Base-by-base conservation (phyloP, 2,113 vertebrate species). In the Cricetomys ansorgei region DNA sequence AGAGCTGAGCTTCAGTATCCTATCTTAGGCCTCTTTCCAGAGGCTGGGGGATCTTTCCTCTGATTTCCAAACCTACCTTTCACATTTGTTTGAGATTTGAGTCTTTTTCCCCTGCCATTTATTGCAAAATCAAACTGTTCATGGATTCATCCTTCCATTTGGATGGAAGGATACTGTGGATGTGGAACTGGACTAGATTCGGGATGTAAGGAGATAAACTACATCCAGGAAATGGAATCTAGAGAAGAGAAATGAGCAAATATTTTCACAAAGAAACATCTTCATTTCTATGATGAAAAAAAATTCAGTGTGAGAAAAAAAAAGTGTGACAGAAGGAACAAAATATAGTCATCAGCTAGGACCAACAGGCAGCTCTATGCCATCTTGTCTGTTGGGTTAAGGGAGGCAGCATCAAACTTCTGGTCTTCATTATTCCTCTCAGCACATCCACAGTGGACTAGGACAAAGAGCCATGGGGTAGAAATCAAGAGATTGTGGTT, bases 361-460 rank as follows among this genome's bases (percentile, higher is more conserved):
- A 12, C 17, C 21, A 67, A n/a, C 0, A 5, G 45, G 25, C 7
- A 3, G 27, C 29, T n/a, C 2, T 64, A 19, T 69, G 34, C 45
- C 8, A 48, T 40, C 73, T 7, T 45, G 19, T 64, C 12, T 83
- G 8, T 23, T 40, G 1, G 23, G 3, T 19, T 59, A 57, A 75
- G n/a, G 21, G 59, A 12, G 5, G 31, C 16, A 15, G 0, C 11
- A 55, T 43, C 40, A 40, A 53, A 25, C 0, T 48, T 5, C 64
- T 50, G 27, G 17, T 5, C 2, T 1, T 16, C 11, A 15, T 16
- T 16, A 3, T 25, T 10, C 16, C 45, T 12, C 31, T 84, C 17
- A 50, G 10, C 50, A 48, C 45, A 27, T 10, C 1, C n/a, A 62
- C 34, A 27, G 55, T 17, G 23, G 1, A 45, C 21, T 7, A 15